phyloP scores from a whole-genome alignment of 2,113 vertebrate genomes.

The Neodon shergylaensis region DNA sequence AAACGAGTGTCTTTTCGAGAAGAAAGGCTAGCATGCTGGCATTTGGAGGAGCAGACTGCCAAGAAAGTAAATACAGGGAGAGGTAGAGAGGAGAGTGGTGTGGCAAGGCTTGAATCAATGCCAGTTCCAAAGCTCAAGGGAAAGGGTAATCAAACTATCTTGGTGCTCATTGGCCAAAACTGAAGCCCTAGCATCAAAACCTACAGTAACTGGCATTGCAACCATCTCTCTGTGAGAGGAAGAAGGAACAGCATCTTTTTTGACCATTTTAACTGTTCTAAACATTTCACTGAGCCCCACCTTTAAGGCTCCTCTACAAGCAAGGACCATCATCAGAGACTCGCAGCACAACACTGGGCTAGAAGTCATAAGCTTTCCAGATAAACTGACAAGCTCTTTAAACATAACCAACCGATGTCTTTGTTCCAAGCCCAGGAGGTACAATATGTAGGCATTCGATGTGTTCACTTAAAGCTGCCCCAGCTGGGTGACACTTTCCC shows the following conservation, averaged over 20 bases:
- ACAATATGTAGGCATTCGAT: neutral
- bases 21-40: constrained; percentile 23
- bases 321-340: neutral
- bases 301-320: neutral
- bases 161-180: neutral
- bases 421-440: neutral
- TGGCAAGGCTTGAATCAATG: neutral
- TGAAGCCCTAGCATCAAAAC: neutral
- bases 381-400: constrained; percentile 14
- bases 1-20: neutral
- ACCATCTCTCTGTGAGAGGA: neutral
- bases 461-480: constrained; percentile 4
- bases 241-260: neutral
- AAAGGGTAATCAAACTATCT: neutral
- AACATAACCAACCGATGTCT: neutral
- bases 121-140: neutral
- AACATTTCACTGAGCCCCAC: neutral
- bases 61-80: neutral
- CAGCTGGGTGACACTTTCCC: neutral
- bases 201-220: neutral
- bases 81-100: neutral
- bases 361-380: neutral
- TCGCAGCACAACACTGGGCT: neutral
- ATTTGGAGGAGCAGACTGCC: constrained; percentile 21
- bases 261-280: neutral